Percentiles rank a stretch among this genome's conserved stretches.
phyloP scores from a whole-genome alignment of 2,888 invertebrate genomes.

The Pseudolycoriella hygida region DNA sequence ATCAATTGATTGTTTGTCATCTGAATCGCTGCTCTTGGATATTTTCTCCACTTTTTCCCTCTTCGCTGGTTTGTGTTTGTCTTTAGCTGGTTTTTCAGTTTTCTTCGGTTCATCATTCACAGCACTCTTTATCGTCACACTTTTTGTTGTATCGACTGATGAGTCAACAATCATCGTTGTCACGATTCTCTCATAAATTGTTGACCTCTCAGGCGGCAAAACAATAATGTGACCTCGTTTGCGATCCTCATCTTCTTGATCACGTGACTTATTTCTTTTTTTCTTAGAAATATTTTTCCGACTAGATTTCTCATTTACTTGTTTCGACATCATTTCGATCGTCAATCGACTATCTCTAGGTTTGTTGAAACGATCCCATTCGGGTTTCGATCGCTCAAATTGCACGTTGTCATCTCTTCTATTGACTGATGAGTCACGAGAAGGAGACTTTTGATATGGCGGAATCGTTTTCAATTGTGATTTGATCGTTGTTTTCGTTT shows the following conservation, averaged over 20 bases:
- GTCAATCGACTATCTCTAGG: constrained; percentile 7
- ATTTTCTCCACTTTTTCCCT: neutral
- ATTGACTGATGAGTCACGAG: constrained; percentile 17
- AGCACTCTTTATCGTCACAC: too few relatives aligned
- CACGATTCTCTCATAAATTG: too few relatives aligned
- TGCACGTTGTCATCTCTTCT: constrained; percentile 15
- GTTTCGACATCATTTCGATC: neutral
- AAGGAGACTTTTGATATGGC: constrained; percentile 15
- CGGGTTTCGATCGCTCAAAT: constrained; percentile 5
- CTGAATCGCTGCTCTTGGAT: neutral
- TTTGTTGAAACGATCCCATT: constrained; percentile 7
- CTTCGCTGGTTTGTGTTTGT: neutral
- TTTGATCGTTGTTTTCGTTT: constrained; percentile 18
- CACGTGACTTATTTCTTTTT: neutral
- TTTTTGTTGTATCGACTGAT: too few relatives aligned
- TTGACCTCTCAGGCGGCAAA: neutral
- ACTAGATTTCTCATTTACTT: neutral
- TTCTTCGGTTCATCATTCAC: too few relatives aligned
- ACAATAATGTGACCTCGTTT: neutral
- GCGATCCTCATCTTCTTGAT: too few relatives aligned
- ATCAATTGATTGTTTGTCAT: neutral
- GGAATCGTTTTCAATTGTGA: constrained; percentile 8
- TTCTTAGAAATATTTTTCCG: constrained; percentile 4
- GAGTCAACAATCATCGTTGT: too few relatives aligned
- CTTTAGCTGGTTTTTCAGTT: too few relatives aligned